Base-by-base conservation (phyloP, 1,140 invertebrate genomes). In the Agrypnia vestita region DNA sequence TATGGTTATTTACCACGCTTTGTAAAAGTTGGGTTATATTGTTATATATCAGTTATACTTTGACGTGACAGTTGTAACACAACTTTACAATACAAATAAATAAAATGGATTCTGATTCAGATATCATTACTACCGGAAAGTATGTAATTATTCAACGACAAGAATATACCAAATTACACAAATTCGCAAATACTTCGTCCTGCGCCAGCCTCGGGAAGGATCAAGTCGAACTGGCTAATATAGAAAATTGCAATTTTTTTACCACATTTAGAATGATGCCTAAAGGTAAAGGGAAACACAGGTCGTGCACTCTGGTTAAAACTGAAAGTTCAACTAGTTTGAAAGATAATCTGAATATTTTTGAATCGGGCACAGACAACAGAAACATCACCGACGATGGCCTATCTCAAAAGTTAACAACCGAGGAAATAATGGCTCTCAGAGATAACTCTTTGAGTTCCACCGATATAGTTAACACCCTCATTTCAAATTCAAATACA, bases 401-500 rank as follows among this genome's bases (percentile, higher is more conserved):
- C 3, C 92, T 90, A n/a, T 97, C 97, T 0, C 97, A 99, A 87
- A 93, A 94, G 84, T 86, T 99, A 1, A 94, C 94, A 0, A 93
- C 94, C 75, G 92, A 94, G 76, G 95, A 98, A 85, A 98, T 99
- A 59, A 87, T 93, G 64, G 91, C 92, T 55, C 87, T 98, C 17
- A 93, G 94, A 80, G 93, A 93, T 71, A 92, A 93, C 77, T 94
- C 95, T 19, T 89, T 92, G 17, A 94, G 92, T 76, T 95, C 96
- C 0, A 93, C 94, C 75, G 94, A 96, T 85, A 97, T 99, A 78
- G 93, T 99, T 46, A 94, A 93, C 76, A 94, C 94, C 59, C 89
- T 99, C 4, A 94, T 98, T 53, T 94, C 94, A 80, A 98, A 98
- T 86, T 98, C 97, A 55, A 94, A 93, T 79, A 97, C 96, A 10